Evolutionary conservation across 2,797 vertebrate genomes (phyloP), one percentile per base, ranked within the genome.

Genomic region (Alcedo atthis): DNA sequence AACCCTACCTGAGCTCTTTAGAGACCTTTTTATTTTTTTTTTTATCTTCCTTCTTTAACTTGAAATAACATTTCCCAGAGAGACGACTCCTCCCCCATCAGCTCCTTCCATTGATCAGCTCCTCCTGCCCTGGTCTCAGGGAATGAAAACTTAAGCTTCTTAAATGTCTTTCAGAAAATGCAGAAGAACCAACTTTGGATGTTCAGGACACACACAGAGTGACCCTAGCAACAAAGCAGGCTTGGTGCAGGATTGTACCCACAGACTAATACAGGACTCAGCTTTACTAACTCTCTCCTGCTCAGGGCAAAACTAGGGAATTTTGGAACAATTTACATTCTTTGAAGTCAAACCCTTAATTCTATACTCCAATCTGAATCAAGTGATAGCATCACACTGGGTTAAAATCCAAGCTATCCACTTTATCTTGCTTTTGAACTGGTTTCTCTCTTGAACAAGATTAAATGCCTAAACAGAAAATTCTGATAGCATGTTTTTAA

Each of bases 11-110:
- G 33, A 85, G 75, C 85, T 80, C 85, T 77, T 91, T 28, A 82
- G 35, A 73, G 40, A 37, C 14, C 15, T 21, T 63, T 45, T 24
- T 15, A 6, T 53, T 42, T 21, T 63, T 43, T 22, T 63, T 43
- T 22, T 30, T 55, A 5, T 12, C 8, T 9, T 11, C n/a, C 48
- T 80, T 68, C 62, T 71, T 71, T 49, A 85, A 90, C 43, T 75
- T 87, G 22, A 95, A 93, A 91, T 42, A 77, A 37, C 13, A 20
- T 35, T 68, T 37, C 49, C 43, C 51, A 75, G 51, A 75, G 55
- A 77, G 58, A 75, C 26, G 92, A 89, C 86, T 94, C 91, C 94
- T 90, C 51, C 69, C 84, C 66, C 80, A 45, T 91, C 76, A 75
- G 71, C 46, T 85, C 25, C 51, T 88, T 8, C 71, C 64, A 74